Evolutionary conservation across 2,113 vertebrate genomes (phyloP), one percentile per base, ranked within the genome.

Genomic region (Megaptera novaeangliae): DNA sequence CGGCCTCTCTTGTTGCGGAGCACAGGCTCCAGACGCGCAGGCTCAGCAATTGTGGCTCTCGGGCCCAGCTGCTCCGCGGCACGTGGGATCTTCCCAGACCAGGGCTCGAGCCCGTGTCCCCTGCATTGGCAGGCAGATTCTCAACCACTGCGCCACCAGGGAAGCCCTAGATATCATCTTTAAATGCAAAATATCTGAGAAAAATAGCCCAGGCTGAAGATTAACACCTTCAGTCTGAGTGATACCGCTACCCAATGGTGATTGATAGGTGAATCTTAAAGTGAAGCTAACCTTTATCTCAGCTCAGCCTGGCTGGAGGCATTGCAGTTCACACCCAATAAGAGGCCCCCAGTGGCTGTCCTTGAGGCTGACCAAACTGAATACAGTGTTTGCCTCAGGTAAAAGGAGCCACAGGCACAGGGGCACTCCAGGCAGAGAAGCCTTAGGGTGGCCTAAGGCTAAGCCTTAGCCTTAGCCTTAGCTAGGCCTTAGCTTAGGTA

Each of bases 141-240:
- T 39, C 39, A 39, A 39, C 39, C 39, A 39, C 39, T 39, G 39
- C 39, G 39, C 39, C 39, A 39, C 39, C 39, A 39, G 39, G 4
- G 39, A 39, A 39, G 39, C 39, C 39, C 39, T 98, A 80, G 85
- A 83, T 75, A 61, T 46, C 27, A 74, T 27, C 87, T 80, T 91
- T 96, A 97, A 96, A 8, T 20, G 27, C 23, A 97, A 97, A 96
- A 31, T 49, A 96, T 15, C 52, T 87, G 61, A 88, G 91, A 98
- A 96, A 94, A 92, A 86, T 39, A 25, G 74, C 68, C 31, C 72
- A 8, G 15, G 15, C 36, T 97, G 87, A 94, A 80, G 0, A 93
- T 85, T 95, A 97, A 81, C 11, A 88, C 81, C 27, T 39, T 78
- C 59, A 85, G 9, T 77, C 31, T 83, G 25, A 15, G 0, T 80